Evolutionary conservation across 2,113 vertebrate species (phyloP), one percentile per base, ranked within the genome.

Genomic region (Nicator chloris): DNA sequence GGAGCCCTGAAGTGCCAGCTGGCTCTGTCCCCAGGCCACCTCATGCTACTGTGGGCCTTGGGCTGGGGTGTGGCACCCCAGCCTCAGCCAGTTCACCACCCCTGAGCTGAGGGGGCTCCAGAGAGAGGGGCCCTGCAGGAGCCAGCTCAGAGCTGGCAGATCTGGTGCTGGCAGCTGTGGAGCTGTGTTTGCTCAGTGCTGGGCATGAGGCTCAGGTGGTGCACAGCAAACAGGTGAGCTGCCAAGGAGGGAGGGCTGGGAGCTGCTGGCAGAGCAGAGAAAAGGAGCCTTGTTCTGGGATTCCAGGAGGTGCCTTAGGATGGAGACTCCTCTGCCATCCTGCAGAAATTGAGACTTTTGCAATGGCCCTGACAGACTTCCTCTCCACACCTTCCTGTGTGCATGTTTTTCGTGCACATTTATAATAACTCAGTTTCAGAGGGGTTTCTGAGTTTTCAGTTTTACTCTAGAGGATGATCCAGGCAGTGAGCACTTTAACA

Each of bases 401-500:
- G 27, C 11, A 50, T 7, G 7, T 14, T 9, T 37, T 39, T 56
- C 39, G 33, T 37, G 59, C 24, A 30, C 8, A 1, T 4, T 78
- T 39, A 4, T 3, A 50, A 60, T 30, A 35, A 3, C 37, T 63
- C 45, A 7, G 3, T 54, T 75, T 44, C 63, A 10, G 39, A 24
- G 49, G 0, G 1, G 44, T 75, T 83, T 61, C 57, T 11, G 61
- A 24, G 61, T 39, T 57, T 42, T 13, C 39, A 8, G 8, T 56
- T 11, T 1, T 33, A 5, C 27, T 56, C 18, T 3, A 17, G 44
- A 30, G 57, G 39, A 33, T 3, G 6, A 39, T 31, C 13, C 0
- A 39, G 50, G 45, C 54, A 71, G 20, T 50, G 70, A 70, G 37
- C 69, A 76, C 51, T 49, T n/a, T 54, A 61, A 59, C 24, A 6